Conservation (phyloP, 2,888 invertebrate genomes). For the Drosophila vallismaia region DNA sequence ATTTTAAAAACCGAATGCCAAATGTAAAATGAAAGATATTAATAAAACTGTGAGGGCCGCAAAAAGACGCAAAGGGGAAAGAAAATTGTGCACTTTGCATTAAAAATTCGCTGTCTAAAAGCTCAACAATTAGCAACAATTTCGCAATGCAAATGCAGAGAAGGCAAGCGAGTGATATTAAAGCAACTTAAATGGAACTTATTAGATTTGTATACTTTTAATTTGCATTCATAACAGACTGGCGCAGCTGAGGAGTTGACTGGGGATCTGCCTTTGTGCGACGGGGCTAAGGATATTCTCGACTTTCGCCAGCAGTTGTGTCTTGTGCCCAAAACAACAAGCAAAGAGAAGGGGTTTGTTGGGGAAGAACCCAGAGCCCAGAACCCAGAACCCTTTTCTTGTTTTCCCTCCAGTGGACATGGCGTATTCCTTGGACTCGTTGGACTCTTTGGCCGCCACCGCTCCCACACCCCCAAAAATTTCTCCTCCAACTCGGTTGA, state of each 20-base stretch:
- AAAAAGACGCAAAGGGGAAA: not conserved
- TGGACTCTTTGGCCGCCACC: not conserved
- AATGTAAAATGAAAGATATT: constrained; percentile 48
- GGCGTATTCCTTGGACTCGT: constrained; percentile 68
- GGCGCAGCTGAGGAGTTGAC: constrained; percentile 1
- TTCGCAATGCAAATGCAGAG: constrained; percentile 62
- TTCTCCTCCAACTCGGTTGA: constrained; percentile 52
- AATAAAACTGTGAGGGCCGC: constrained; percentile 46
- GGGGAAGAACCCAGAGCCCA: constrained; percentile 53
- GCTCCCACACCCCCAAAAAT: not conserved
- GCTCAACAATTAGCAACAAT: constrained; percentile 79
- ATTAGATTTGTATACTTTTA: constrained; percentile 83
- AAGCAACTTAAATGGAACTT: constrained; percentile 81
- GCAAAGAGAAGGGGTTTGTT: constrained; percentile 35
- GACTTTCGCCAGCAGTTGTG: constrained; percentile 44
- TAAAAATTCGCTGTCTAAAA: constrained; percentile 76
- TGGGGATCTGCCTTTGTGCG: constrained; percentile 20
- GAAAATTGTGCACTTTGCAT: constrained; percentile 69
- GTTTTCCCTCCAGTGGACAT: constrained; percentile 66
- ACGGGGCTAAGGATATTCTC: constrained; percentile 36
- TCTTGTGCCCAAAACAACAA: constrained; percentile 27
- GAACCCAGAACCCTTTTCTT: constrained; percentile 70
- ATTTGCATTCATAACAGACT: constrained; percentile 83
- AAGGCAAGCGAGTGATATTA: constrained; percentile 60
- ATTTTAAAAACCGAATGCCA: constrained; percentile 37